Evolutionary conservation across 2,113 vertebrate genomes (phyloP), one percentile per base, ranked within the genome.

Genomic region (Podilymbus podiceps): DNA sequence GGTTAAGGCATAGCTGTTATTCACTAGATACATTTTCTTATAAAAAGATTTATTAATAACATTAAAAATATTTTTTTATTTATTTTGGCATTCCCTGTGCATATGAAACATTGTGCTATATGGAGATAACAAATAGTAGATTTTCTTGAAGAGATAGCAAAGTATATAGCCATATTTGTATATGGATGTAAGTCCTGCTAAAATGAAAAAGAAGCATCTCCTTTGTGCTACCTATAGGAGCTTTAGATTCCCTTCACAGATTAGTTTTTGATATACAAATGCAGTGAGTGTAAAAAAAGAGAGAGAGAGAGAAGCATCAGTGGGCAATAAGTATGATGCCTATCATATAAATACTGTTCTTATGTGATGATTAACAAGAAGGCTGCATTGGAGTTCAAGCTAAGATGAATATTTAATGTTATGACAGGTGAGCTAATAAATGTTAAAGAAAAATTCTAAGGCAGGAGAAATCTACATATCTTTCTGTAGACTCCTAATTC

Each of bases 371-470:
- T 71, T 94, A 94, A 46, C 50, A 90, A 86, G 62, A 56, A 89
- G 55, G 25, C 64, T 91, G 68, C 74, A 81, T 17, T 63, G 47
- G 64, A 87, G 50, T 93, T 94, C 64, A 50, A 58, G 74, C 50
- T 66, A 55, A 58, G 73, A 89, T 91, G 84, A 95, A 58, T 92
- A 92, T 91, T 91, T 95, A 87, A 85, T 95, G 31, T 96, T 97
- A 67, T 93, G 84, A 91, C 80, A 91, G 55, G 20, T 60, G 27
- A 96, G 42, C 38, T 96, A 89, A 87, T 84, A 95, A 94, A 76
- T 0, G 11, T 69, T 89, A 46, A 89, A 81, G 80, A 92, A 83
- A 90, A 88, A 81, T 38, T 90, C 64, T 58, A 53, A 91, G 27
- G 55, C 50, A 89, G 69, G 87, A 69, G 40, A 73, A 93, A 60